These are phyloP conservation scores for Mimachlamys varia DNA, from an alignment of 2,888 invertebrate genomes.

Conservation along the genomic window DNA sequence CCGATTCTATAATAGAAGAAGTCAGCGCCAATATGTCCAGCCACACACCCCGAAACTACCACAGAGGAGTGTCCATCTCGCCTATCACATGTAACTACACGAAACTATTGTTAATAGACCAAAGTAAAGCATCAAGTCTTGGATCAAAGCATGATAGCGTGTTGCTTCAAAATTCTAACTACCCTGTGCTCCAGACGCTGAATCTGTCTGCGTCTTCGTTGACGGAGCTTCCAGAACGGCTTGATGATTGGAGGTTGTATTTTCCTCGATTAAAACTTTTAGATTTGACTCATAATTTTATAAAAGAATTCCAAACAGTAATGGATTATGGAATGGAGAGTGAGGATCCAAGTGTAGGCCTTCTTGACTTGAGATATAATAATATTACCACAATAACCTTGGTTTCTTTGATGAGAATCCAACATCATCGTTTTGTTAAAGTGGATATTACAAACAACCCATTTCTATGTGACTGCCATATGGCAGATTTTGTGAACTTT, in stretches of 20 bases:
- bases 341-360: constrained; percentile 32
- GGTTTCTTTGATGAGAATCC: neutral
- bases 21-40: neutral
- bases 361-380: constrained; percentile 43
- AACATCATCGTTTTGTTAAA: constrained; percentile 38
- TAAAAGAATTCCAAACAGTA: constrained; percentile 39
- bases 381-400: constrained; percentile 37
- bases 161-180: constrained; percentile 36
- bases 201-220: constrained; percentile 40
- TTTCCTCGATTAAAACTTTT: constrained; percentile 41
- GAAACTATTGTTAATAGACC: constrained; percentile 36
- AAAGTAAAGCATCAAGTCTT: constrained; percentile 17
- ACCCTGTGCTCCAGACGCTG: constrained; percentile 39
- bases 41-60: neutral
- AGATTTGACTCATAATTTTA: constrained; percentile 42
- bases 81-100: constrained; percentile 38
- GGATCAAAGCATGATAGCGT: constrained; percentile 7
- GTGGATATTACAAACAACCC: constrained; percentile 44
- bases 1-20: neutral
- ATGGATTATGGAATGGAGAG: constrained; percentile 37
- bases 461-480: constrained; percentile 41
- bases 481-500: constrained; percentile 40
- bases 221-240: constrained; percentile 30
- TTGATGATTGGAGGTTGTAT: constrained; percentile 44
- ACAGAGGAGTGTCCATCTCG: neutral